Evolutionary conservation across 2,888 invertebrate species (phyloP), one percentile per base, ranked within the genome.

Genomic region (Habroteleia sp.): DNA sequence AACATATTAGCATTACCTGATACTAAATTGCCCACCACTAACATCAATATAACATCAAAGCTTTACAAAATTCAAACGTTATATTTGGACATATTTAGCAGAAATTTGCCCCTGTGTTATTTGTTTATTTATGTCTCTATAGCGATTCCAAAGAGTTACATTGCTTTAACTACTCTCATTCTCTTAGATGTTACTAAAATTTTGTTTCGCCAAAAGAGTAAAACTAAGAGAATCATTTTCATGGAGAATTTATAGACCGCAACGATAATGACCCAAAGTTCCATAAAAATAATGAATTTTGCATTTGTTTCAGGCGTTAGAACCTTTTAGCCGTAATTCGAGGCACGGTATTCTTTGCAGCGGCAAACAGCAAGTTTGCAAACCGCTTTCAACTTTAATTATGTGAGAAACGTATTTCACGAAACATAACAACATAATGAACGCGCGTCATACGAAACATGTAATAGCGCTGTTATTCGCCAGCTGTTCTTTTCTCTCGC

Each of bases 321-420:
- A 23, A 23, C 50, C 41, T 29, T 31, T 63, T 63, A 50, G 48
- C 23, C 35, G 25, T 17, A 50, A 63, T 52, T 63, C 29, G 16
- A 20, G 33, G 11, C 25, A n/a, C 31, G 42, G 31, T 27, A 63
- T 52, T 63, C 63, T 63, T 63, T 63, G n/a, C 52, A 14, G 33
- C 16, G 42, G 33, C 41, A 42, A 65, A 65, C 63, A 56, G 41
- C 44, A 44, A 65, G 65, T 54, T 65, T 17, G 44, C 52, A 44
- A 54, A 65, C 42, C 50, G 52, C 65, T 65, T 65, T 65, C 35
- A 52, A 35, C 52, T 65, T 65, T 54, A 54, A 63, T 52, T 63
- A 63, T 42, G 63, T 42, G n/a, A 42, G 31, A 63, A 63, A 17
- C 42, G 52, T 52, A 63, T 42, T 50, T 41, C 42, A 33, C 42